A percentile compares a stretch with the other conserved stretches of the same genome.
phyloP scores from a whole-genome alignment of 1,140 invertebrate genomes.

The Littorina saxatilis region DNA sequence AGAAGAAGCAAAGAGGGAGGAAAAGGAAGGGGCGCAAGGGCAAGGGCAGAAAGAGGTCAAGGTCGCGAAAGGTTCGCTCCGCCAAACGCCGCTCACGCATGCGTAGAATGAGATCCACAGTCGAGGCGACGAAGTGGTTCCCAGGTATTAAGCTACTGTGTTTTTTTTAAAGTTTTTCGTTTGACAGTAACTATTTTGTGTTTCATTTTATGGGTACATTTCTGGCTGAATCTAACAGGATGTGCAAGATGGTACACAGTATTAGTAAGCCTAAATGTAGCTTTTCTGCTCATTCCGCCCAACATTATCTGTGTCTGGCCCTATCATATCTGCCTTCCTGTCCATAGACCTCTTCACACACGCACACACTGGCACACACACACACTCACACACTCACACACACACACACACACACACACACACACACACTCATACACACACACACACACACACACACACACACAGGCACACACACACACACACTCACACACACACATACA shows the following conservation, averaged over 20 bases:
- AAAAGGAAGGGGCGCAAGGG: background rate
- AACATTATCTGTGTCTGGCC: no score
- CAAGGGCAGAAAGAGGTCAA: conserved; percentile 2
- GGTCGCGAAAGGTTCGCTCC: background rate
- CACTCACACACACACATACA: background rate
- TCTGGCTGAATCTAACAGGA: no score
- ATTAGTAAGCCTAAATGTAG: no score
- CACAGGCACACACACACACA: background rate
- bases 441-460: conserved; percentile 24
- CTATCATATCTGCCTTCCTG: no score
- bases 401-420: conserved; percentile 14
- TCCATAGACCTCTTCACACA: background rate
- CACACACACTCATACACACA: no score
- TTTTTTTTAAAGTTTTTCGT: no score
- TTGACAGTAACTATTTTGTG: no score
- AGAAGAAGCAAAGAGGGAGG: background rate
- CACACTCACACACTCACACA: background rate
- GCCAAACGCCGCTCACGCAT: background rate
- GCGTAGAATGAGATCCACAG: background rate
- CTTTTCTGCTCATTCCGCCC: no score
- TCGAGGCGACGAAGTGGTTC: background rate
- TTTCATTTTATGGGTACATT: no score
- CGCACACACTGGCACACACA: no score
- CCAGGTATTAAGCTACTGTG: background rate
- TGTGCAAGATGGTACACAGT: no score